These are phyloP conservation scores for Ectobius pallidus DNA, from an alignment of 2,888 invertebrate species.

Conservation along the genomic window DNA sequence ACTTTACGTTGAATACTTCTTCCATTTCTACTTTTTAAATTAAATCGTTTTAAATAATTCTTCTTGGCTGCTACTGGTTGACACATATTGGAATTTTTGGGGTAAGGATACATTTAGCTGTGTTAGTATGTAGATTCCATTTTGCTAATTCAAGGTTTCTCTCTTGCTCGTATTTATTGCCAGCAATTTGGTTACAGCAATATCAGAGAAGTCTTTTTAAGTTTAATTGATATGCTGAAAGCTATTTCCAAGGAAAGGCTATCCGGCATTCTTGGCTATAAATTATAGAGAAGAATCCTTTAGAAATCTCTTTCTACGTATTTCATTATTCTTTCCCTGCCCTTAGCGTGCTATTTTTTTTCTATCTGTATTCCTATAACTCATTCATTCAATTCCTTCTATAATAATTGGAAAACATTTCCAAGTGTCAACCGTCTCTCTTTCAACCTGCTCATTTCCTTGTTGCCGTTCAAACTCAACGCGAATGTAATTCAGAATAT, in stretches of 20 bases:
- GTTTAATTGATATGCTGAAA: neutral
- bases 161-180: neutral
- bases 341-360: neutral
- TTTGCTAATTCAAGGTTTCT: neutral
- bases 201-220: neutral
- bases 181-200: neutral
- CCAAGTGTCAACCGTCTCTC: no score
- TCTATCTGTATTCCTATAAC: neutral
- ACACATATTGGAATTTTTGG: slow-evolving; percentile 19
- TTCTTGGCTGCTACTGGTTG: neutral
- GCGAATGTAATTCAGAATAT: no score
- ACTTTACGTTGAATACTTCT: slow-evolving; percentile 14
- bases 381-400: neutral
- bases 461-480: no score
- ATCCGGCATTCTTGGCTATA: neutral
- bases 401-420: no score
- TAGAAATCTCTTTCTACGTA: neutral
- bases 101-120: neutral
- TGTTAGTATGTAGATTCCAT: neutral
- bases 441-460: no score
- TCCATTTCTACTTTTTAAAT: slow-evolving; percentile 5
- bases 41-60: slow-evolving; percentile 31
- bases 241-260: neutral
- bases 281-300: neutral
- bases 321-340: neutral